Evolutionary conservation across 2,888 invertebrate genomes (phyloP), one percentile per base, ranked within the genome.

Genomic region (Pemphredon lugubris): DNA sequence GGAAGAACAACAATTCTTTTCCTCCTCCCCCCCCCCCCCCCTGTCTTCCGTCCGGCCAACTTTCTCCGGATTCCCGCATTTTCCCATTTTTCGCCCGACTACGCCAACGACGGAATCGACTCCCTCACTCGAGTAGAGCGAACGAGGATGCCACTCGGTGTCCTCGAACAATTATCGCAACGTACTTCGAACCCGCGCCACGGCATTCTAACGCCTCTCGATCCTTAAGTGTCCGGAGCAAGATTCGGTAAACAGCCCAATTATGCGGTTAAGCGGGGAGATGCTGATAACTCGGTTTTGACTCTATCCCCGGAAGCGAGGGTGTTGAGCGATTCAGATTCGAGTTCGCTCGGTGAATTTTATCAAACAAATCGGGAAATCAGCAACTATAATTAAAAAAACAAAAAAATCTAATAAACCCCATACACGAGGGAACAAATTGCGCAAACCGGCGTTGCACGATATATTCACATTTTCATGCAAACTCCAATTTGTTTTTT

Each of bases 221-320:
- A 42, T 13, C 42, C 37, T 54, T 67, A 66, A 73, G 75, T 64
- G 73, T 61, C 71, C 65, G 48, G 73, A 71, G 76, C 59, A 67
- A 75, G 73, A 82, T 72, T 77, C 72, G 68, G 76, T 81, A 83
- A 83, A 83, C 79, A 84, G 77, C 73, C 79, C 83, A 83, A 82
- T 83, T 83, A 81, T 79, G 75, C 69, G 73, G 80, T 80, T 83
- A 82, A 83, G 82, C 81, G 26, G 3, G 4, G 26, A 7, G 26
- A 26, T n/a, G n/a, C n/a, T n/a, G n/a, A 26, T 26, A 26, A n/a
- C n/a, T 26, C 26, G 26, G 4, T 3, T 26, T 26, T 26, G 26
- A 26, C 26, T 26, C 26, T 3, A 26, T n/a, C n/a, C 26, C 7
- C 26, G 26, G 26, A 26, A 26, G n/a, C n/a, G n/a, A n/a, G n/a